Base-by-base conservation (phyloP, 1,140 invertebrate genomes). In the Centruroides sculpturatus region DNA sequence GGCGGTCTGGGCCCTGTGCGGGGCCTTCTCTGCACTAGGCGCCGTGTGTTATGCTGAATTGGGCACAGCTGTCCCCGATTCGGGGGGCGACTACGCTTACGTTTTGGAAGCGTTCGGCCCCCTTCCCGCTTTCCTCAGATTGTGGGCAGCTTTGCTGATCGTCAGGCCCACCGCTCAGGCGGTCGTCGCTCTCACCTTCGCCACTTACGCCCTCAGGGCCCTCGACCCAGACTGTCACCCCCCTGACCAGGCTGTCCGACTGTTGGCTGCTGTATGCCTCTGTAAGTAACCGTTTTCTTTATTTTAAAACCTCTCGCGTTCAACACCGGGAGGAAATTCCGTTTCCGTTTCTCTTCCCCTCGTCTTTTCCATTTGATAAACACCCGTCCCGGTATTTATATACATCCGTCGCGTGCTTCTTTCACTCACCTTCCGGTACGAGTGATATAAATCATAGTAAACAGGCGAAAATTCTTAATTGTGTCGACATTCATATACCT, bases 1-100 rank as follows among this genome's bases (percentile, higher is more conserved):
- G 4, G 13, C 60, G 3, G 66, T 74, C 23, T 75, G 73, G 72
- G 57, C 61, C 6, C 46, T 60, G 5, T 65, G 63, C 5, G 72
- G 72, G 13, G 69, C 91, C 47, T 77, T 94, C 9, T 92, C 88
- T 0, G 85, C 91, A 69, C 80, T 96, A 52, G 94, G 94, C 8
- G 90, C 92, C 1, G 76, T 98, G 2, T 98, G 93, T 71, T 98
- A 98, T 73, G 92, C 93, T 0, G 95, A 99, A 82, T 77, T 99
- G 57, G 95, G 94, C 80, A 81, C 89, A 75, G 82, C 76, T 55
- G 79, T 82, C 41, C 69, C 75, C 4, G 91, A 92, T 71, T 94
- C 90, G 9, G 94, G 94, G 2, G 93, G 92, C 3, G 94, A 98
- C 77, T 98, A 98, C 73, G 89, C 90, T 0, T 98, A 98, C 70